phyloP scores from a whole-genome alignment of 1,140 invertebrate species.

The Temnothorax nylanderi region DNA sequence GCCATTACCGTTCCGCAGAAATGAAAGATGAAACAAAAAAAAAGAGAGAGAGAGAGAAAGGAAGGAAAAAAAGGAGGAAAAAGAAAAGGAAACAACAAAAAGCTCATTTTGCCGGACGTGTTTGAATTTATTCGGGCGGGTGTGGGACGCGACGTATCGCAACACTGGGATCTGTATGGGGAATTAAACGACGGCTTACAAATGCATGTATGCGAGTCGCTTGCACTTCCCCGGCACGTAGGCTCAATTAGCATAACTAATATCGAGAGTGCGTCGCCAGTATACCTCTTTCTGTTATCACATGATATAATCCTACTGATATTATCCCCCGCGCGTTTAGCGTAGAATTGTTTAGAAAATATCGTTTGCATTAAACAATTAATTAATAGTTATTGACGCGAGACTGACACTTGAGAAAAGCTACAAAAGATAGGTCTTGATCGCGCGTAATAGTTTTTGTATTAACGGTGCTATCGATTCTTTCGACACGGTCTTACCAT shows the following conservation, averaged over 20 bases:
- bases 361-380: neutral
- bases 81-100: slow-evolving; percentile 46
- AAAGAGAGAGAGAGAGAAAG: neutral
- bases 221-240: slow-evolving; percentile 51
- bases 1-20: slow-evolving; percentile 53
- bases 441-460: neutral
- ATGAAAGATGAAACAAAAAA: slow-evolving; percentile 53
- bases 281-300: slow-evolving; percentile 60
- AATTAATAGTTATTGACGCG: neutral
- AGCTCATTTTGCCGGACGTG: slow-evolving; percentile 58
- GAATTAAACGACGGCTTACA: slow-evolving; percentile 61
- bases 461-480: neutral
- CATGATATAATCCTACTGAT: slow-evolving; percentile 33
- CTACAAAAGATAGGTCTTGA: neutral
- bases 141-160: slow-evolving; percentile 37
- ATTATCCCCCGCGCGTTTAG: neutral
- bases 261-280: slow-evolving; percentile 36
- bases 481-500: neutral
- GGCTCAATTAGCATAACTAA: slow-evolving; percentile 57
- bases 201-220: slow-evolving; percentile 49
- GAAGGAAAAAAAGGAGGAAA: neutral
- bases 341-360: slow-evolving; percentile 9
- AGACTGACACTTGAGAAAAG: neutral
- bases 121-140: slow-evolving; percentile 54
- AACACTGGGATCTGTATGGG: slow-evolving; percentile 40